These are phyloP conservation scores for Eulemur coronatus DNA, from an alignment of 2,797 vertebrate species.

Conservation along the genomic window DNA sequence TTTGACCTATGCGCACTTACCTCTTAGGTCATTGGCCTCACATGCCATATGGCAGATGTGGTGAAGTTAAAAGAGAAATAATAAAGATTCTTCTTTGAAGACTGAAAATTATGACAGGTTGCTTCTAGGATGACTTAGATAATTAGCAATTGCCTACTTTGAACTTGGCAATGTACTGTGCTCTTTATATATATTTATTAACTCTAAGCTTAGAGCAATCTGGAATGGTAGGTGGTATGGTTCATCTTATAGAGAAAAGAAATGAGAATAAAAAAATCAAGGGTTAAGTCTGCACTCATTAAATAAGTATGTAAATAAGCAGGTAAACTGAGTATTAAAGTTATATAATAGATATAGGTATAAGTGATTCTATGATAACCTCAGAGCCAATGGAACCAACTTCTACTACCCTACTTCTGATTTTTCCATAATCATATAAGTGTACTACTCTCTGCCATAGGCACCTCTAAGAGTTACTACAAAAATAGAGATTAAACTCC, in stretches of 20 bases:
- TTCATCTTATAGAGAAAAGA: background rate
- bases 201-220: background rate
- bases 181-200: background rate
- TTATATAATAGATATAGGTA: background rate
- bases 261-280: background rate
- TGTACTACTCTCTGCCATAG: background rate
- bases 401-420: background rate
- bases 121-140: background rate
- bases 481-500: background rate
- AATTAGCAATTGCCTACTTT: background rate
- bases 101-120: background rate
- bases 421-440: background rate
- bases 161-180: background rate
- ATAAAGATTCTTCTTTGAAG: background rate
- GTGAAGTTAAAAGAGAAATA: background rate
- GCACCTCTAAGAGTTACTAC: background rate
- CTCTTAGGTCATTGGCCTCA: background rate
- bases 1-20: background rate
- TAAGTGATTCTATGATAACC: background rate
- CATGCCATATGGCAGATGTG: background rate
- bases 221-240: background rate
- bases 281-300: background rate
- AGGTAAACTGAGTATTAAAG: background rate
- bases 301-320: background rate
- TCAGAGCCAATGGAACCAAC: background rate